Evolutionary conservation across 1,140 invertebrate genomes (phyloP), one percentile per base, ranked within the genome.

Genomic region (Littorina saxatilis): DNA sequence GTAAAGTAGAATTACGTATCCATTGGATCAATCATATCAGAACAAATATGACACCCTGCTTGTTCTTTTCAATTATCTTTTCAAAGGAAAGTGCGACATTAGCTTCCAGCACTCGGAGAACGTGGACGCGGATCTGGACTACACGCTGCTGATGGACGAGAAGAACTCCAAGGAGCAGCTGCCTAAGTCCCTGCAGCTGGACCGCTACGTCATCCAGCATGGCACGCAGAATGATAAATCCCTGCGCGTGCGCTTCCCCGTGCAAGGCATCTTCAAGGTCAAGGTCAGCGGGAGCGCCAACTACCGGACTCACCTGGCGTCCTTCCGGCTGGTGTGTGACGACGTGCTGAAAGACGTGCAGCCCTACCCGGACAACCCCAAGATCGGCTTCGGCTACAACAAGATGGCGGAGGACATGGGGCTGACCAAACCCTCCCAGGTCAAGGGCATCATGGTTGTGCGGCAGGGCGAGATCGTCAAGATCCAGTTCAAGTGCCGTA

Each of bases 381-480:
- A 37, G 0, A 86, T 86, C 37, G 89, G 87, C 2, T 90, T 87
- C 83, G 89, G 89, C 37, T 79, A 78, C 13, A 77, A 77, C 23
- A n/a, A 40, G 43, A 58, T 29, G 3, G 79, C 86, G n/a, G 66
- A 80, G n/a, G 50, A 50, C 15, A 32, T 70, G 11, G 87, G 85
- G 20, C 75, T 88, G 17, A 77, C 84, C 17, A 47, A 80, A n/a
- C 74, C 84, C 3, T 74, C 79, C 1, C 83, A 81, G 29, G 82
- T 84, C 37, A 63, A 83, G 17, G 82, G 85, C 3, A 50, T 86
- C 23, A 75, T 88, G 23, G 68, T 80, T 39, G 61, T 88, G 15
- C 76, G 82, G 20, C 76, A 58, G 52, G 58, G 32, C n/a, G 43
- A 84, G 37, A 70, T 37, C 23, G 76, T 81, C n/a, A 80, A 82